A percentile compares a stretch with the other conserved stretches of the same genome.
These are phyloP conservation scores for Syrphus vitripennis DNA, from an alignment of 2,888 invertebrate species.

Conservation along the genomic window DNA sequence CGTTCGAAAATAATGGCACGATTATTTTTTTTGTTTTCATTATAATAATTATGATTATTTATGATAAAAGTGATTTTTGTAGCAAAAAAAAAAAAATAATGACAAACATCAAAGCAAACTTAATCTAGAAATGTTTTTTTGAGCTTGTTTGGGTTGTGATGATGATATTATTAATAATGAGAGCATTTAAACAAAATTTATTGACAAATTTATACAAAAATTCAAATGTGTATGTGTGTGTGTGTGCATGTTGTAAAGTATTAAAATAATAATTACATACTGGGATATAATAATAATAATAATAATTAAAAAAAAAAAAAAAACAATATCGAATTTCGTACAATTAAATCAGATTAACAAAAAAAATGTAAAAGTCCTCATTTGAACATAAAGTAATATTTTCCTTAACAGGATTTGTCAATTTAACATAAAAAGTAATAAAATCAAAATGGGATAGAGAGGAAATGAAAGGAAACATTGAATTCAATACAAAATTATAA, in stretches of 20 bases:
- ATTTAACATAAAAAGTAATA: constrained; percentile 15
- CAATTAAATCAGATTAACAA: constrained; percentile 18
- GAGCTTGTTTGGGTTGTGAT: constrained; percentile 33
- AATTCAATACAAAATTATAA: constrained; percentile 8
- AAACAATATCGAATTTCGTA: neutral
- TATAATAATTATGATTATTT: neutral
- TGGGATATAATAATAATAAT: constrained; percentile 70
- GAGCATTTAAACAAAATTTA: constrained; percentile 36
- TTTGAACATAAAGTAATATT: constrained; percentile 1
- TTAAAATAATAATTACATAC: constrained; percentile 58
- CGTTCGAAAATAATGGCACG: constrained; percentile 28
- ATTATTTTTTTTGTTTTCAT: constrained; percentile 8
- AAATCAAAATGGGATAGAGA: neutral
- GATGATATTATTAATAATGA: constrained; percentile 11
- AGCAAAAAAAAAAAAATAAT: too few species aligned
- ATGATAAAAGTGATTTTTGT: constrained; percentile 33
- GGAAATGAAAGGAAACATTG: constrained; percentile 30
- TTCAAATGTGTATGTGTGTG: neutral
- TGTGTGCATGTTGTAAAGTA: constrained; percentile 49
- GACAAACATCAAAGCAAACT: constrained; percentile 52
- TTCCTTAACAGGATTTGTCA: constrained; percentile 14
- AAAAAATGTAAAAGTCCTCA: constrained; percentile 9
- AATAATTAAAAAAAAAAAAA: constrained; percentile 26
- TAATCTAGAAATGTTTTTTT: constrained; percentile 26
- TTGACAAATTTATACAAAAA: constrained; percentile 29